Evolutionary conservation across 2,113 vertebrate genomes (phyloP), one percentile per base, ranked within the genome.

Genomic region (Addax nasomaculatus): DNA sequence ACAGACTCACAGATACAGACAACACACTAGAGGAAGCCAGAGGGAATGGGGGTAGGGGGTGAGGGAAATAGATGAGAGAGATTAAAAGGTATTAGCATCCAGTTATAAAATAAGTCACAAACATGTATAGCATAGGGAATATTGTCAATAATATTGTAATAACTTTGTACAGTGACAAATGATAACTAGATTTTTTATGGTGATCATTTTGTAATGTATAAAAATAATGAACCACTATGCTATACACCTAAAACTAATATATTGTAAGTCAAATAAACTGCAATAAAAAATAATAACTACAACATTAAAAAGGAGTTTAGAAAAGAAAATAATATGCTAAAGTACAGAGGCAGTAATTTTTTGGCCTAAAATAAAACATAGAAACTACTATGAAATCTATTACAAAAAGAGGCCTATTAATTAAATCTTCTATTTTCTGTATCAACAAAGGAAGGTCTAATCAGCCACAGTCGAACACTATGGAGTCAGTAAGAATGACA

Each of bases 341-440:
- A 92, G 10, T 39, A 57, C 2, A 47, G 29, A 76, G 39, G 5
- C 29, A 93, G 58, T 47, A 43, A 84, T 5, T 60, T 92, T 88
- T 85, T 8, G 45, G n/a, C 25, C 84, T 55, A 43, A 92, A 97
- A 85, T 53, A 94, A 94, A 92, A 80, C 79, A 93, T 3, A 83
- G 51, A 36, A 86, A 30, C 39, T 73, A 73, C 23, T 21, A 64
- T 55, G 36, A 62, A 25, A 10, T 73, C n/a, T 89, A 55, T 84
- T 93, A 67, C 2, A 39, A 87, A 93, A 95, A 86, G 8, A 93
- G 25, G 9, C 89, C 45, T 58, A 83, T 67, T 58, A 80, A 92
- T 73, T 14, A 70, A 93, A 83, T 86, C 1, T n/a, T 60, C 84
- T 51, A 17, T 55, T 93, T 95, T 94, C 58, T 60, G 15, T 43